Conservation (phyloP, 2,797 vertebrate species). For the Otolemur crassicaudatus region DNA sequence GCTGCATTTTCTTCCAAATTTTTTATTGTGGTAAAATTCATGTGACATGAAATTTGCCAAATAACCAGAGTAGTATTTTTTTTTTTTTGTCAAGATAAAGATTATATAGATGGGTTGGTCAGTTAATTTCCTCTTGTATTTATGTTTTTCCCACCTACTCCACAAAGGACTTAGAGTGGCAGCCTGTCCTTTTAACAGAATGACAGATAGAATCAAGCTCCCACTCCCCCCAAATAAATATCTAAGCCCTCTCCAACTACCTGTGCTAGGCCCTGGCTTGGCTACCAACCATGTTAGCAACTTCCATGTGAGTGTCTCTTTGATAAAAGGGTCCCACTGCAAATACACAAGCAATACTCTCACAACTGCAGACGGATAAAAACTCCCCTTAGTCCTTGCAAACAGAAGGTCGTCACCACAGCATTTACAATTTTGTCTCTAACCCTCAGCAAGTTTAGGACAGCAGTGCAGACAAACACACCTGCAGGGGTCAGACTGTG, state of each 20-base stretch:
- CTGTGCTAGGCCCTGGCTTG: background rate
- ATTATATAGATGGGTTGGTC: background rate
- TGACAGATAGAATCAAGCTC: slow-evolving; percentile 8
- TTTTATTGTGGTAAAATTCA: background rate
- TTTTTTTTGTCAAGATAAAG: slow-evolving; percentile 1
- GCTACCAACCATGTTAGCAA: background rate
- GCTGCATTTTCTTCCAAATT: background rate
- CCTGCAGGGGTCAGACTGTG: background rate
- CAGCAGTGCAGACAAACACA: background rate
- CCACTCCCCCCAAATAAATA: background rate
- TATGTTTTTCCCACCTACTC: slow-evolving; percentile 40
- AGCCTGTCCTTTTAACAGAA: background rate
- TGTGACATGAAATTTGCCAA: background rate
- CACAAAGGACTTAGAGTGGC: background rate
- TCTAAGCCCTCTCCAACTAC: background rate
- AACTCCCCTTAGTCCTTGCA: background rate
- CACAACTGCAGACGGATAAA: background rate
- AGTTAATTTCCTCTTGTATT: slow-evolving; percentile 7
- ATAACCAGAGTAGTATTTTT: background rate
- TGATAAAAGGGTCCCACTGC: background rate
- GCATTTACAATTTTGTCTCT: background rate
- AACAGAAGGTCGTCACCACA: background rate
- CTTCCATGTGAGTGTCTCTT: background rate
- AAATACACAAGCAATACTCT: slow-evolving; percentile 2
- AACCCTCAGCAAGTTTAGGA: background rate